Evolutionary conservation across 1,140 invertebrate genomes (phyloP), one percentile per base, ranked within the genome.

Genomic region (Drosophila malerkotliana): DNA sequence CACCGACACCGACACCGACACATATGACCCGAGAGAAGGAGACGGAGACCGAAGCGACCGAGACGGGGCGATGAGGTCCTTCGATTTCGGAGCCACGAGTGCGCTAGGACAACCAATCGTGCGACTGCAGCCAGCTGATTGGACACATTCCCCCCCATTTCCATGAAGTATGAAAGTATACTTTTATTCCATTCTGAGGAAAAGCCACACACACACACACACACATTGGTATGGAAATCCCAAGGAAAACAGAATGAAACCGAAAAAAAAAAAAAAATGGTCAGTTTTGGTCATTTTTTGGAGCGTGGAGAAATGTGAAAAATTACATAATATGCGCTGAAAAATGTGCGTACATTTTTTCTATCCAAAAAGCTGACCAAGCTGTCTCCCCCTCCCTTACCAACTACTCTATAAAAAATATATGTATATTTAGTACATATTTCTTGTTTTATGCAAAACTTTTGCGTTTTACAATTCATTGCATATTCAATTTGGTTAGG

Each of bases 391-490:
- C 14, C 8, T n/a, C 21, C 18, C 26, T 18, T 18, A 18, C 18
- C 18, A 18, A 18, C 18, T 18, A 18, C 26, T n/a, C n/a, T 62
- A 28, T 53, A 18, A 37, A 32, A 37, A 4, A 30, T 41, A 3
- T 61, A 26, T 41, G 7, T 61, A 26, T 18, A 30, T 53, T 9
- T 47, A 44, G 41, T 44, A 9, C 63, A 39, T 59, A 44, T 58
- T 45, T 54, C 72, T 80, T 77, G 69, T 81, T 85, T 82, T 85
- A 87, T 85, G 83, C 79, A 83, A 88, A 88, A 88, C 79, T 88
- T 88, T 88, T 88, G 83, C 76, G 71, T 88, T 87, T 76, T 88
- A 87, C 82, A 87, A 90, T 90, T 88, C 77, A 90, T 90, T 90
- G 82, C 88, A 80, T 88, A 88, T 87, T 90, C 81, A 90, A 90